A percentile compares a stretch with the other conserved stretches of the same genome.
Evolutionary conservation across 2,113 vertebrate species (phyloP).

Genomic region (Hiodon alosoides): DNA sequence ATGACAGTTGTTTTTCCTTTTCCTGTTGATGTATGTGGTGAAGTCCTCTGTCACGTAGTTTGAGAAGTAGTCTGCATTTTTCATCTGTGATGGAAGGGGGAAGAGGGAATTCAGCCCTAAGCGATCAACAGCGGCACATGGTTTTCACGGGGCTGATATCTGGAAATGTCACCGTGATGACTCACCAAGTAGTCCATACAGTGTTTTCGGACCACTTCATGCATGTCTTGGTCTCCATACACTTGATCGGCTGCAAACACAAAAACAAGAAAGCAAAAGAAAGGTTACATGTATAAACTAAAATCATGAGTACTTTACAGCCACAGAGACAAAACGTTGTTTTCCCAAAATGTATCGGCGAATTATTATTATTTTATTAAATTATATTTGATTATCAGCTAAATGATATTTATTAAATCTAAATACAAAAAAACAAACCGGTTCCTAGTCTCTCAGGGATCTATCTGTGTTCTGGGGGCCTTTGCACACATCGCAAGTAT

Average conservation of each 20-base stretch:
- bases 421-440: too few relatives aligned
- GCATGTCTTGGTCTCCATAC: constrained; percentile 89
- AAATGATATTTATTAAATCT: too few relatives aligned
- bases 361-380: neutral
- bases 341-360: too few relatives aligned
- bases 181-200: constrained; percentile 92
- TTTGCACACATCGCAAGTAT: too few relatives aligned
- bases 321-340: too few relatives aligned
- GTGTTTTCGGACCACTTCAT: constrained; percentile 86
- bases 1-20: constrained; percentile 92
- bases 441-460: too few relatives aligned
- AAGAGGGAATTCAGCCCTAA: constrained; percentile 1
- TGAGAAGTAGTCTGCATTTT: constrained; percentile 92
- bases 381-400: too few relatives aligned
- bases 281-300: neutral
- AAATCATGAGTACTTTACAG: neutral
- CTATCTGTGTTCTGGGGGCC: too few relatives aligned
- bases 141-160: neutral
- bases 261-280: neutral
- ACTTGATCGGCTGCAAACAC: constrained; percentile 76
- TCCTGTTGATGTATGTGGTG: constrained; percentile 91
- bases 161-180: constrained; percentile 3
- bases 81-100: constrained; percentile 66
- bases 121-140: neutral
- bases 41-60: constrained; percentile 96